phyloP scores from a whole-genome alignment of 2,888 invertebrate genomes.

The Sphaerophoria taeniata region DNA sequence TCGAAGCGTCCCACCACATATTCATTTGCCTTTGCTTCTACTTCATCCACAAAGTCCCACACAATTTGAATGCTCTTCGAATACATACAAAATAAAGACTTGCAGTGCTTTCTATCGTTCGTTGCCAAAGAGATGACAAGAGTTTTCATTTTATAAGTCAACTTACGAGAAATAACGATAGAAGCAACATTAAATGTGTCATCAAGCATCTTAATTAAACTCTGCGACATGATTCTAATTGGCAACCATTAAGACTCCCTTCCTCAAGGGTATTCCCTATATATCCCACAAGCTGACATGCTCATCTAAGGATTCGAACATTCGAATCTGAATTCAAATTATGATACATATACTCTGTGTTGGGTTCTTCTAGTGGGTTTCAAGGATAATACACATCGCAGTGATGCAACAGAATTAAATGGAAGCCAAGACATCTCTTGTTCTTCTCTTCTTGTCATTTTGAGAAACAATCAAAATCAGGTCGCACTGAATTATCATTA shows the following conservation, averaged over 20 bases:
- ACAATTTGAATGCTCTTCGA: neutral
- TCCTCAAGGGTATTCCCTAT: conserved; percentile 7
- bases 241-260: conserved; percentile 11
- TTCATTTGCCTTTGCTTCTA: neutral
- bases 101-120: neutral
- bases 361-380: conserved; percentile 4
- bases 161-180: conserved; percentile 15
- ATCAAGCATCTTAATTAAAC: conserved; percentile 33
- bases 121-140: neutral
- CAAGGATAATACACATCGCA: conserved; percentile 18
- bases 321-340: conserved; percentile 2
- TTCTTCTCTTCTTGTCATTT: conserved; percentile 1
- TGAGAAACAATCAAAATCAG: conserved; percentile 33
- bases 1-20: neutral
- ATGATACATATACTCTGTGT: conserved; percentile 10
- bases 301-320: too few relatives aligned
- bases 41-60: neutral
- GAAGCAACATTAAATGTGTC: conserved; percentile 23
- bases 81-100: neutral
- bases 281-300: neutral
- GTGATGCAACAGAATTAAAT: neutral
- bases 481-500: conserved; percentile 39
- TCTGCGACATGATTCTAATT: conserved; percentile 26
- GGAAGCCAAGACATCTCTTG: neutral
- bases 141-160: conserved; percentile 3